Base-by-base conservation (phyloP, 2,888 invertebrate species). In the Eurytoma adleriae region DNA sequence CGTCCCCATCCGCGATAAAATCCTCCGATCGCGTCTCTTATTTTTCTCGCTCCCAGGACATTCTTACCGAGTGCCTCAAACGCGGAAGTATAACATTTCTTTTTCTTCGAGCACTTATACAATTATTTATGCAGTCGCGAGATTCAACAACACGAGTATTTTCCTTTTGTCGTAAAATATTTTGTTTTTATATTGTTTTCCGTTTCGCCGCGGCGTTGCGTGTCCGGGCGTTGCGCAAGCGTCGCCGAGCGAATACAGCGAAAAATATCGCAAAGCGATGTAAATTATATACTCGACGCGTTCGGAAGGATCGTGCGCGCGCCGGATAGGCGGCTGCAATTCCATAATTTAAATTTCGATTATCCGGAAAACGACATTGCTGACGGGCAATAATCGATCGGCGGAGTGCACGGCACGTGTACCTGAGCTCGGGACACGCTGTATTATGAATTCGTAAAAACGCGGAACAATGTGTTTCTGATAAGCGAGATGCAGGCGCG, bases 311-410 rank as follows among this genome's bases (percentile, higher is more conserved):
- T 18, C 20, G 59, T 2, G 13, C 24, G 27, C 24, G 13, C 27
- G 3, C 12, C 14, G 24, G 27, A 27, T 12, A 24, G 14, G 7
- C 16, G 20, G 50, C 14, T 40, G 18, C n/a, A n/a, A 69, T 57
- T 69, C 69, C 48, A 50, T 24, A 48, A 71, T 61, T 71, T 48
- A 48, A 48, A 61, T 59, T 71, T 61, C 4, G 24, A 71, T 71
- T 50, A 57, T 30, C 48, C 24, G 40, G 48, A 48, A 50, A 59
- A 50, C 50, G 20, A 71, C 70, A 56, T 56, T 27, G 56, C 4
- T 48, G 1, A 2, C 69, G 16, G 18, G 14, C 10, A 20, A 18
- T 7, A 50, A 71, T 61, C 71, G 59, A 71, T 71, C 13, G 18
- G 48, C 40, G 16, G 40, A 40, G 12, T 20, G 24, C 20, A 24